Evolutionary conservation across 1,140 invertebrate genomes (phyloP).

Genomic region (Hylaeus anthracinus): DNA sequence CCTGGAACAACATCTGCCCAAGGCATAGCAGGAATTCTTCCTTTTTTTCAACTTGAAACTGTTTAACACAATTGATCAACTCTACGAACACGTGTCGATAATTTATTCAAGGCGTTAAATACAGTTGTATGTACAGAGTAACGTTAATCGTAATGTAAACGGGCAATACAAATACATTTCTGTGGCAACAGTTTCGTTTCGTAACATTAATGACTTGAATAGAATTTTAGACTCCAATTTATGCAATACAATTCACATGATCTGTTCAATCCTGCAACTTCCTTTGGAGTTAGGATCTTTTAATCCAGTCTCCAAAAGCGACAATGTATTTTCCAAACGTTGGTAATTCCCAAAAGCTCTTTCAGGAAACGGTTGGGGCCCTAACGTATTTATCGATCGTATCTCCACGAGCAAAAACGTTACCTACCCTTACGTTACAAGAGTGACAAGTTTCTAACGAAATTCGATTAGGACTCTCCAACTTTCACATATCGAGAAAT

Average conservation of each 20-base stretch:
- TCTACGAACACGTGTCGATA: neutral
- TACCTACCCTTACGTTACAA: neutral
- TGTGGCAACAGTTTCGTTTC: too few relatives aligned
- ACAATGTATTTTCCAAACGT: neutral
- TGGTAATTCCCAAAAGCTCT: neutral
- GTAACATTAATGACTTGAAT: too few relatives aligned
- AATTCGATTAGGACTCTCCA: neutral
- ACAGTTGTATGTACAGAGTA: neutral
- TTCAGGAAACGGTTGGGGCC: slow-evolving; percentile 15
- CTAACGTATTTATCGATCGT: slow-evolving; percentile 58
- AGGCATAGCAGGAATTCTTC: slow-evolving; percentile 11
- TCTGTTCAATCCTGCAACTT: too few relatives aligned
- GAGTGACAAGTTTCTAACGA: neutral
- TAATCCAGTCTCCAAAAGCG: neutral
- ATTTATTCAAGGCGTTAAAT: neutral
- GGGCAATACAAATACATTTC: neutral
- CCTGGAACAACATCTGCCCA: slow-evolving; percentile 5
- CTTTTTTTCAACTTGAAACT: neutral
- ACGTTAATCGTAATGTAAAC: neutral
- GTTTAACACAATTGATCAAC: neutral
- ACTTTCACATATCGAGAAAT: neutral
- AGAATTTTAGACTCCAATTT: too few relatives aligned
- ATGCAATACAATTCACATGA: too few relatives aligned
- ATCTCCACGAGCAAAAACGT: slow-evolving; percentile 7
- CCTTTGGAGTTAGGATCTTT: too few relatives aligned